phyloP scores from a whole-genome alignment of 2,113 vertebrate genomes.

The Coptodon bakossiorum region DNA sequence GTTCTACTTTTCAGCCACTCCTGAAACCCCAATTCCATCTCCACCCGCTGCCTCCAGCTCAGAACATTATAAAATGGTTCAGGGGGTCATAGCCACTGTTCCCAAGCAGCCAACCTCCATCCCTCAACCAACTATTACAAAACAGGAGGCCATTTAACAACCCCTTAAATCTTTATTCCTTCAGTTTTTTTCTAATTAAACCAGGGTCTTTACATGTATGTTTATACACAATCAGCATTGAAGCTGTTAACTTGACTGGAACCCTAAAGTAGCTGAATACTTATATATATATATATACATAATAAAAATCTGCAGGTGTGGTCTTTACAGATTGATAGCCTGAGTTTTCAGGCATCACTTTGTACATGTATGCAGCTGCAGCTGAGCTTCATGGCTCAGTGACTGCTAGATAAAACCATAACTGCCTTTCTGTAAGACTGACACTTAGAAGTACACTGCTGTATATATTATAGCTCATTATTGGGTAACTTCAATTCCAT shows the following conservation, averaged over 20 bases:
- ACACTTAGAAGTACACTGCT: not conserved
- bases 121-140: slow-evolving; percentile 88
- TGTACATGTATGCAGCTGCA: slow-evolving; percentile 16
- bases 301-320: not conserved
- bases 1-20: slow-evolving; percentile 81
- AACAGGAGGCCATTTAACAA: slow-evolving; percentile 92
- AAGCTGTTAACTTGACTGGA: slow-evolving; percentile 42
- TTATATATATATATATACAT: not conserved
- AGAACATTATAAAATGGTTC: slow-evolving; percentile 94
- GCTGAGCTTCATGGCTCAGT: not conserved
- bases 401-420: not conserved
- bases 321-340: not conserved
- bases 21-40: slow-evolving; percentile 95
- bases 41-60: slow-evolving; percentile 87
- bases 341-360: slow-evolving; percentile 22
- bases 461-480: slow-evolving; percentile 7
- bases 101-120: slow-evolving; percentile 89
- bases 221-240: slow-evolving; percentile 16
- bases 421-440: not conserved
- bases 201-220: slow-evolving; percentile 10
- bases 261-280: slow-evolving; percentile 16
- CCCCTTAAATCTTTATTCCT: not conserved
- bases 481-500: slow-evolving; percentile 20
- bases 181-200: slow-evolving; percentile 1
- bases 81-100: slow-evolving; percentile 85